Evolutionary conservation across 1,140 invertebrate genomes (phyloP), one percentile per base, ranked within the genome.

Genomic region (Aphelinus certus): DNA sequence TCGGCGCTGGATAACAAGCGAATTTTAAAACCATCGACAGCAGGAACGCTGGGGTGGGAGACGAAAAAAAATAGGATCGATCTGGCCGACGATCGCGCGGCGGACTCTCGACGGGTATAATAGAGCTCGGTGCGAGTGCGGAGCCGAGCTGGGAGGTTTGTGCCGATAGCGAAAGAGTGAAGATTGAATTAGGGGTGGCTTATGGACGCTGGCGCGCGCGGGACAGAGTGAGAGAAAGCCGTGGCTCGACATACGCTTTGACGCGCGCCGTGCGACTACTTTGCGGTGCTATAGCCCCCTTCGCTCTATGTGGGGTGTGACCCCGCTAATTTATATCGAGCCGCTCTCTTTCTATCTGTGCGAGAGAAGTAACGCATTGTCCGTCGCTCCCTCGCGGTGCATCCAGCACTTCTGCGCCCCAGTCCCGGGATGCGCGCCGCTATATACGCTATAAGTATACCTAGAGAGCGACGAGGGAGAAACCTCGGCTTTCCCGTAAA

Each of bases 291-390:
- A 75, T 75, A 69, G 76, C 49, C 10, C 73, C 47, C 60, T 46
- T 56, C 74, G 7, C 10, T 51, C 74, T 67, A 75, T 63, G 68
- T 68, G 77, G 80, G 79, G 81, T 80, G 78, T 79, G 78, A 82
- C 80, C 79, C 79, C 67, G 79, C 81, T 80, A 82, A 81, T 81
- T 81, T 80, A 81, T 78, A 55, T 71, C 66, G 74, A 66, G 61
- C 70, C 45, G n/a, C 70, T 58, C 51, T 3, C 68, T 42, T 43
- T 10, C 6, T 72, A 46, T 47, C 51, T 64, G 49, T 48, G 48
- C 46, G 51, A n/a, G 61, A 71, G 61, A 3, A 7, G 51, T 53
- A 9, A 6, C 43, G 46, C 68, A 71, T 71, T 62, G 68, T 60
- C 55, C 58, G 9, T 65, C 47, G 5, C 60, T 46, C 48, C 7